phyloP scores from a whole-genome alignment of 2,797 vertebrate genomes.

The Nothura maculosa region DNA sequence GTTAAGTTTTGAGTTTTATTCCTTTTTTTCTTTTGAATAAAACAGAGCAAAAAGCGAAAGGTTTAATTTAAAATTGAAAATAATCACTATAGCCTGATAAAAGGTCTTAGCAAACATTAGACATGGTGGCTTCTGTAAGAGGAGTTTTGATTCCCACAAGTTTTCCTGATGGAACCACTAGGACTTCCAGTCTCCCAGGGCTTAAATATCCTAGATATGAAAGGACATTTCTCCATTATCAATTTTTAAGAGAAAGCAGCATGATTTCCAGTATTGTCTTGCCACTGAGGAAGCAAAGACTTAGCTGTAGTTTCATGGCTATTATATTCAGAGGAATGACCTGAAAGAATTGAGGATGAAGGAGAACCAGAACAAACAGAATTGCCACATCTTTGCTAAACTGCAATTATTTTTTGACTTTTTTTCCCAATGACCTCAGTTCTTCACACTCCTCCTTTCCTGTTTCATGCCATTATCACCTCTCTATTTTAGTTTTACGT shows the following conservation, averaged over 20 bases:
- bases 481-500: conserved; percentile 18
- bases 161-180: not conserved
- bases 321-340: not conserved
- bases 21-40: not conserved
- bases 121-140: not conserved
- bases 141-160: not conserved
- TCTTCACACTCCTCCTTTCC: conserved; percentile 25
- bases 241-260: not conserved
- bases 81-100: not conserved
- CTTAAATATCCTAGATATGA: not conserved
- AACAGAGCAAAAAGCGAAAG: not conserved
- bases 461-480: not conserved
- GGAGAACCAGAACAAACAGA: not conserved
- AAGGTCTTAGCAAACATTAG: not conserved
- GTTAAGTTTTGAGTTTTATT: not conserved
- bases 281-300: not conserved
- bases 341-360: not conserved
- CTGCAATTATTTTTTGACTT: not conserved
- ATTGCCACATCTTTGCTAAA: not conserved
- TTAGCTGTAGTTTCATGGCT: not conserved
- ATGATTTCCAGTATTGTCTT: not conserved
- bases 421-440: not conserved
- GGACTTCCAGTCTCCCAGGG: not conserved
- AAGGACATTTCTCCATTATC: not conserved
- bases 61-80: not conserved